Evolutionary conservation across 2,888 invertebrate species (phyloP).

Genomic region (Oxystoma pomonae): DNA sequence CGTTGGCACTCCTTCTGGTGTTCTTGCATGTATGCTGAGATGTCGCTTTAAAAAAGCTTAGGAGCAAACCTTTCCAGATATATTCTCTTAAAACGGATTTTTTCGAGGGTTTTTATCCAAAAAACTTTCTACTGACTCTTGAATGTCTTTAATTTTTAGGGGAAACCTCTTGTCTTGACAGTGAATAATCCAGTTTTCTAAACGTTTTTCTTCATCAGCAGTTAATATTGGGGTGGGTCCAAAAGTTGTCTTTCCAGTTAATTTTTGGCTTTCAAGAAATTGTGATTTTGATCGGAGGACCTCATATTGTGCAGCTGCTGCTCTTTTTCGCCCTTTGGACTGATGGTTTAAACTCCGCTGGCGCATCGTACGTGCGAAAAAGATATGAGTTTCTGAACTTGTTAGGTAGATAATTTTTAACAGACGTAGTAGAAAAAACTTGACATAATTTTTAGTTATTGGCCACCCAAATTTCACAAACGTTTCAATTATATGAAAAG

Average conservation of each 20-base stretch:
- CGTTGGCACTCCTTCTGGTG: constrained; percentile 28
- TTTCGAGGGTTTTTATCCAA: constrained; percentile 19
- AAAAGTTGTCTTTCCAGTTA: constrained; percentile 16
- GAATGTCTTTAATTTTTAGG: constrained; percentile 21
- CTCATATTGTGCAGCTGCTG: constrained; percentile 11
- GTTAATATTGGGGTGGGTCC: constrained; percentile 23
- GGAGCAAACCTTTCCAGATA: constrained; percentile 29
- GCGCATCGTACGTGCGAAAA: not conserved
- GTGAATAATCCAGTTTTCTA: constrained; percentile 21
- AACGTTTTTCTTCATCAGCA: constrained; percentile 16
- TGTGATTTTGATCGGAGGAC: constrained; percentile 20
- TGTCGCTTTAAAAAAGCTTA: constrained; percentile 29
- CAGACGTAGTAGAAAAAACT: not conserved
- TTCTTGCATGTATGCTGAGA: constrained; percentile 27
- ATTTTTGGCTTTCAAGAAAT: constrained; percentile 22
- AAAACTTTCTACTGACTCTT: constrained; percentile 19
- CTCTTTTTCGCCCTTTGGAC: too few species aligned
- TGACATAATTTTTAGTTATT: not conserved
- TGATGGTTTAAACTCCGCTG: not conserved
- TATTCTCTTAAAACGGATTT: constrained; percentile 23
- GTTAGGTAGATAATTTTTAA: not conserved
- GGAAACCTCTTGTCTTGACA: constrained; percentile 22
- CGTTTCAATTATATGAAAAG: not conserved
- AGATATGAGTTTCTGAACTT: not conserved
- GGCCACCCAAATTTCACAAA: not conserved